These are phyloP conservation scores for Notothenia coriiceps DNA, from an alignment of 2,113 vertebrate species.

Conservation along the genomic window DNA sequence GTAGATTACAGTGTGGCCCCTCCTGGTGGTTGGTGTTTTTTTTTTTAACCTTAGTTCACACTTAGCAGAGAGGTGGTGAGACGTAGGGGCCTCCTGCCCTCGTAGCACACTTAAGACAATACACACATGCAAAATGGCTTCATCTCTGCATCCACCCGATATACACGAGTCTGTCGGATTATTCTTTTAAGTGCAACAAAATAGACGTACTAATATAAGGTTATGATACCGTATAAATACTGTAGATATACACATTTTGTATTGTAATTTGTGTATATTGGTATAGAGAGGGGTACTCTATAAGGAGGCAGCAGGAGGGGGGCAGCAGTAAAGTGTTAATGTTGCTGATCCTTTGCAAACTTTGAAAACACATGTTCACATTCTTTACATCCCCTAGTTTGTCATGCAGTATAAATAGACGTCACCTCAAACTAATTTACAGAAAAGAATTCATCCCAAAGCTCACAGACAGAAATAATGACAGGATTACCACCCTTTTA, in stretches of 20 bases:
- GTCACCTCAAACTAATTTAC: slow-evolving; percentile 79
- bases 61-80: slow-evolving; percentile 52
- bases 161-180: slow-evolving; percentile 60
- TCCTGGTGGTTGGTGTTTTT: slow-evolving; percentile 76
- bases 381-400: slow-evolving; percentile 71
- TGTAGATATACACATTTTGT: slow-evolving; percentile 73
- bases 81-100: slow-evolving; percentile 57
- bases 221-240: slow-evolving; percentile 80
- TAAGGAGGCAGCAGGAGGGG: slow-evolving; percentile 69
- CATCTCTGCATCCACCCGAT: slow-evolving; percentile 72
- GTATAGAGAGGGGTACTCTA: slow-evolving; percentile 72
- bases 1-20: slow-evolving; percentile 55
- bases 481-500: slow-evolving; percentile 74
- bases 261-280: slow-evolving; percentile 72
- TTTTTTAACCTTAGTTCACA: slow-evolving; percentile 55
- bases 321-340: slow-evolving; percentile 62
- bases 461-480: slow-evolving; percentile 76
- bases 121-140: slow-evolving; percentile 81
- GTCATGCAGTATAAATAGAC: slow-evolving; percentile 86
- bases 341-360: slow-evolving; percentile 71
- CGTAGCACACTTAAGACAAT: slow-evolving; percentile 71
- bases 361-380: slow-evolving; percentile 63
- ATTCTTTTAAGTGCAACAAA: slow-evolving; percentile 78
- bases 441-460: slow-evolving; percentile 77
- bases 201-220: slow-evolving; percentile 68